Evolutionary conservation across 1,140 invertebrate species (phyloP).

Genomic region (Mya arenaria): DNA sequence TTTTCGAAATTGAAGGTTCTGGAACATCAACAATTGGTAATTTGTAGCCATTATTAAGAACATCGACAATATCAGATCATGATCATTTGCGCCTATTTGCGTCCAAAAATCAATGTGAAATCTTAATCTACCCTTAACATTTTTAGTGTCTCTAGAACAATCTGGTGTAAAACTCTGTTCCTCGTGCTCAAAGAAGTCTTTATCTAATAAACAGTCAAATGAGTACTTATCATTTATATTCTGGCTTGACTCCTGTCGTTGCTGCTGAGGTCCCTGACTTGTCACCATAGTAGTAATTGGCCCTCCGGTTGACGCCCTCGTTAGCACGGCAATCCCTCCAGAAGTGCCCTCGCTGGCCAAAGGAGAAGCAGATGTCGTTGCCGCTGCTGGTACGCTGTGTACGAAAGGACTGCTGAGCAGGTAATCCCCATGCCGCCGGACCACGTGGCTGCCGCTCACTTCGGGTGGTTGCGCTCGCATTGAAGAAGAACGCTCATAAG

Average conservation of each 20-base stretch:
- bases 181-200: conserved; percentile 6
- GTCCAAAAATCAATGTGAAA: conserved; percentile 32
- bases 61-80: too few relatives aligned
- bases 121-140: conserved; percentile 34
- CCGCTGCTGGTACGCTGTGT: neutral
- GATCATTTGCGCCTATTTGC: conserved; percentile 9
- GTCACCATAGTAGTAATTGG: neutral
- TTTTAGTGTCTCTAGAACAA: neutral
- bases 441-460: too few relatives aligned
- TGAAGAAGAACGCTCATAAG: too few relatives aligned
- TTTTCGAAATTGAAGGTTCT: too few relatives aligned
- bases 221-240: conserved; percentile 11
- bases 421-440: conserved; percentile 9
- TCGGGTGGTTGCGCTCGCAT: too few relatives aligned
- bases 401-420: conserved; percentile 13
- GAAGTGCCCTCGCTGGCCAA: conserved; percentile 1
- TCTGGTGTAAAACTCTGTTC: neutral
- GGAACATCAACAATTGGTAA: too few relatives aligned
- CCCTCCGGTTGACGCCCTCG: neutral
- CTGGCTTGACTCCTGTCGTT: neutral
- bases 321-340: neutral
- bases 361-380: conserved; percentile 13
- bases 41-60: too few relatives aligned
- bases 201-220: conserved; percentile 9
- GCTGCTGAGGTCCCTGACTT: too few relatives aligned